Base-by-base conservation (phyloP, 2,888 invertebrate species). In the Campaea margaritaria region DNA sequence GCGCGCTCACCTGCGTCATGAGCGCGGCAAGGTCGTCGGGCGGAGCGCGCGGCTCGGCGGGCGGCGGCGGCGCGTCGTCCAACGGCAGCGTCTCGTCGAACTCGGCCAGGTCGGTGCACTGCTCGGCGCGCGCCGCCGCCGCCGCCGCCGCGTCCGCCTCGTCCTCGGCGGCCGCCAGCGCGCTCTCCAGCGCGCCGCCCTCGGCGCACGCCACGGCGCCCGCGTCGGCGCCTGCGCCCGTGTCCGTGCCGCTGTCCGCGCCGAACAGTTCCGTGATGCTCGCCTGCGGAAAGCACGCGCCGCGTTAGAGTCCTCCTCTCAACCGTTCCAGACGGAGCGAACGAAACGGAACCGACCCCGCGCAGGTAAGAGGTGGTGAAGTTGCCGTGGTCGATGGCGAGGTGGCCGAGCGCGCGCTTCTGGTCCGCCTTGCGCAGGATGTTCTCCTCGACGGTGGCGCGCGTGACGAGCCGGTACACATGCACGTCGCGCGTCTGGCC, bases 401-500 rank as follows among this genome's bases (percentile, higher is more conserved):
- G 94, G 89, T 99, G 98, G 51, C 99, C 99, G 28, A 99, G 94
- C 83, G 98, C 93, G 65, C 99, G 94, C 89, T 99, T 99, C 89
- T 99, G 99, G 87, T 97, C 98, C 3, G 99, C 99, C 89, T 99
- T 99, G 90, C 98, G 99, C 78, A 99, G 91, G 76, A 99, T 99
- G 91, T 99, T 99, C 89, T 99, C 99, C 93, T 99, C 99, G 43
- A 99, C 97, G 10, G 99, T 99, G 89, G 96, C 96, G 84, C 99
- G 98, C 82, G 99, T 98, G 61, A 99, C 97, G 74, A 99, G 93
- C 64, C 99, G 96, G 91, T 98, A 99, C 81, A 99, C 99, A 91
- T 99, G 98, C 66, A 99, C 99, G 94, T 99, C 99, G 73, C 99
- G 94, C 14, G 99, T 99, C 93, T 99, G 99, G 0, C 99, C 99